These are phyloP conservation scores for Lamprologus tigripictilis DNA, from an alignment of 2,113 vertebrate species.

Conservation along the genomic window DNA sequence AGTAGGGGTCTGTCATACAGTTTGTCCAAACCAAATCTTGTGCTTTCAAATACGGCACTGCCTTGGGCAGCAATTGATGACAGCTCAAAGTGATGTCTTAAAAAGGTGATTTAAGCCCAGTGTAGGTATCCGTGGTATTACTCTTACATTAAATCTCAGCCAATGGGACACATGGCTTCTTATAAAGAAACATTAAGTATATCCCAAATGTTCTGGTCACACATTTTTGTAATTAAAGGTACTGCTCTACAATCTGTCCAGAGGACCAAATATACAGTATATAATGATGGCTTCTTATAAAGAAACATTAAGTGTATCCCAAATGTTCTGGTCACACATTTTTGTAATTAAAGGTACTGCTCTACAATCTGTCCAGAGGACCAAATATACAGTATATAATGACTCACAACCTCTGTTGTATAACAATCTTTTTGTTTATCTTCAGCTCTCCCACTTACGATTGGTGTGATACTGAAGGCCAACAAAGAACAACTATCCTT, in stretches of 20 bases:
- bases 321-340: constrained; percentile 21
- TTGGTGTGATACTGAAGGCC: constrained; percentile 55
- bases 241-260: background rate
- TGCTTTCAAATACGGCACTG: background rate
- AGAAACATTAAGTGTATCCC: background rate
- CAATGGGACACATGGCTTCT: constrained; percentile 30
- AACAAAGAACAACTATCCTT: constrained; percentile 63
- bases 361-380: background rate
- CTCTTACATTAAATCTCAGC: background rate
- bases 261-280: background rate
- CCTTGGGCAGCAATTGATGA: background rate
- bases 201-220: constrained; percentile 12
- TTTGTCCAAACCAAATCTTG: background rate
- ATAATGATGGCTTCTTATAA: background rate
- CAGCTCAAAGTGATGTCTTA: background rate
- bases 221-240: background rate
- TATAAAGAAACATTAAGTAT: background rate
- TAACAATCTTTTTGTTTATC: constrained; percentile 40
- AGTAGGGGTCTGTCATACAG: background rate
- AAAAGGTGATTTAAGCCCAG: background rate
- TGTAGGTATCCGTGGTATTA: background rate
- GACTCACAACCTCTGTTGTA: constrained; percentile 32
- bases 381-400: constrained; percentile 18
- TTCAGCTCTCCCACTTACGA: constrained; percentile 43
- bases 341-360: background rate